These are phyloP conservation scores for Eumacrocentrus americanus DNA, from an alignment of 2,888 invertebrate genomes.

Conservation along the genomic window DNA sequence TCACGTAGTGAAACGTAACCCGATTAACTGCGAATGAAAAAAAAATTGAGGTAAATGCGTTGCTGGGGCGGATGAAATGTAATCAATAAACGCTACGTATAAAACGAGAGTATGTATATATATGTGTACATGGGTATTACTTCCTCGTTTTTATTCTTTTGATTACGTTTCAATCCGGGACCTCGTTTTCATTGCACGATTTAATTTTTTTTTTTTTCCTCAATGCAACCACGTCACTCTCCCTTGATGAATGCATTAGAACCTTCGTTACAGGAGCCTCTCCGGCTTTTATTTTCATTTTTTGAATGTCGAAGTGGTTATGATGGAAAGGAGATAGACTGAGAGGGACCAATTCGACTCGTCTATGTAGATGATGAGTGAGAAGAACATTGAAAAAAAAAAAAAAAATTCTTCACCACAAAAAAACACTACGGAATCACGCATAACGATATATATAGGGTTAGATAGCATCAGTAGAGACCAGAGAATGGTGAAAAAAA, in stretches of 20 bases:
- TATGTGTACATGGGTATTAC: not conserved
- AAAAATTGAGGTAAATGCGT: constrained; percentile 7
- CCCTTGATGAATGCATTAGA: not conserved
- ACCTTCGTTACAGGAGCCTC: not conserved
- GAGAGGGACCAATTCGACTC: no score
- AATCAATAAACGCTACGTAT: not conserved
- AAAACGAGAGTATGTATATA: not conserved
- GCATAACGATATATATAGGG: no score
- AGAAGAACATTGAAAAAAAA: no score
- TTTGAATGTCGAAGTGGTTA: not conserved
- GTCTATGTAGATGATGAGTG: no score
- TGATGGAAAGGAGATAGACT: not conserved
- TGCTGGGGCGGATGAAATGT: not conserved
- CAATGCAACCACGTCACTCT: not conserved
- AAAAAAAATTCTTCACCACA: no score
- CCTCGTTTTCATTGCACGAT: not conserved
- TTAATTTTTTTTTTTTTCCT: no score
- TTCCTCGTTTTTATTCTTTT: not conserved
- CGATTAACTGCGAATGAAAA: constrained; percentile 25
- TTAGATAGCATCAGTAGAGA: not conserved
- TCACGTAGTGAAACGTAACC: constrained; percentile 32
- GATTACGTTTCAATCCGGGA: constrained; percentile 3
- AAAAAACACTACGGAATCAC: not conserved
- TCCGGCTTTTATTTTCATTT: not conserved
- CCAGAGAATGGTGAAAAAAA: not conserved